Base-by-base conservation (phyloP, 2,113 vertebrate species). In the Herpetotheres cachinnans region DNA sequence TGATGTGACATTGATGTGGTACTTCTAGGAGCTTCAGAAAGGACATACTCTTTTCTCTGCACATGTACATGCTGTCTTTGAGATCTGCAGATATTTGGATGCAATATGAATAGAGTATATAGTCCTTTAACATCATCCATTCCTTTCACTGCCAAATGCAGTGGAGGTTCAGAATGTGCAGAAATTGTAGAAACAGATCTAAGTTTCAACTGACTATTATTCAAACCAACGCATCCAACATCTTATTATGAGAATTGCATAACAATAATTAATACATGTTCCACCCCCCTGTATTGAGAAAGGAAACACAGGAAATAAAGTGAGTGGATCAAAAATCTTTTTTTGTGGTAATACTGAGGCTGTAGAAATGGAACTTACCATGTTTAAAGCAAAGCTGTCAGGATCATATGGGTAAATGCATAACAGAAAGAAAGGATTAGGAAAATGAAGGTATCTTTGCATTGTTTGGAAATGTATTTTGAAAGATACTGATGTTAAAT, bases 381-480 rank as follows among this genome's bases (percentile, higher is more conserved):
- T 74, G 62, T 86, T 90, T 90, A 84, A 92, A 81, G 20, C 29
- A 59, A 94, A 83, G 19, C 56, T 78, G 11, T 93, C 38, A 55
- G 52, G 47, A 79, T 92, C 21, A 46, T 83, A 83, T 83, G 16
- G 84, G 49, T 84, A 86, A 82, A 49, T 70, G 8, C 7, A 27
- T 74, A 71, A 58, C 46, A 93, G 76, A 92, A 91, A 67, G 38
- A 87, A 85, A 87, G 34, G 30, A 62, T 42, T 96, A 88, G 66
- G 44, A 58, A 66, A 32, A 63, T 61, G 82, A 93, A 62, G 16
- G 25, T 77, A 46, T 86, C 47, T 79, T 92, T 93, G 40, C 52
- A 44, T 79, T 95, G 42, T 89, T 63, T 89, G 50, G 63, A 92
- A 95, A 79, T 54, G 11, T 92, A 36, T 84, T 95, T 96, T 74